Evolutionary conservation across 1,140 invertebrate genomes (phyloP).

Genomic region (Pissodes strobi): DNA sequence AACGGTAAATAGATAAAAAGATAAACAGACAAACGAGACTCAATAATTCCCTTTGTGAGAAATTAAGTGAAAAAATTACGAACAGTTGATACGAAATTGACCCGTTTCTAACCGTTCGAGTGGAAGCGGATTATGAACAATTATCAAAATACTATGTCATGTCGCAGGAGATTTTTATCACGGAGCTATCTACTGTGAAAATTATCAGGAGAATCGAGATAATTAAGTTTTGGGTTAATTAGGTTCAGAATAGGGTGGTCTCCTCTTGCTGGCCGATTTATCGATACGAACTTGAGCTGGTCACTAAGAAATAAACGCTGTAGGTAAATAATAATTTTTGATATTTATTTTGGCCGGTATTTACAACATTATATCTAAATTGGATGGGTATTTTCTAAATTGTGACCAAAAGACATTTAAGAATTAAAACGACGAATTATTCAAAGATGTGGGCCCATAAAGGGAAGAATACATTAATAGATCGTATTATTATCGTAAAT

Average conservation of each 20-base stretch:
- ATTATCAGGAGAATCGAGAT: constrained; percentile 23
- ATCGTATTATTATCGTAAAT: too few relatives aligned
- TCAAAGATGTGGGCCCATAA: too few relatives aligned
- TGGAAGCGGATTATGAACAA: constrained; percentile 32
- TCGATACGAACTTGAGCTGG: too few relatives aligned
- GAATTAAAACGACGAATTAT: too few relatives aligned
- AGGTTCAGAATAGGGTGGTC: not conserved
- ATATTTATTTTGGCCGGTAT: too few relatives aligned
- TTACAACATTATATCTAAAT: too few relatives aligned
- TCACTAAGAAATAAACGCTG: too few relatives aligned
- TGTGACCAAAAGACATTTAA: too few relatives aligned
- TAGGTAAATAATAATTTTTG: too few relatives aligned
- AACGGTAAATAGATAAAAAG: constrained; percentile 17
- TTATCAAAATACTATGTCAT: constrained; percentile 42
- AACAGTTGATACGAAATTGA: constrained; percentile 33
- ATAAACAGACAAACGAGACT: constrained; percentile 1
- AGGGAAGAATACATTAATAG: too few relatives aligned
- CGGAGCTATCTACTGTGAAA: constrained; percentile 22
- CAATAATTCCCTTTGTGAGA: constrained; percentile 12
- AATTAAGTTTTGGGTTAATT: constrained; percentile 13
- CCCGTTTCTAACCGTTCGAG: constrained; percentile 21
- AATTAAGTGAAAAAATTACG: constrained; percentile 39
- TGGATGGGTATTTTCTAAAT: too few relatives aligned
- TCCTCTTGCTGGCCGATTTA: too few relatives aligned
- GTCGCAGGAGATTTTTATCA: constrained; percentile 31